Base-by-base conservation (phyloP, 2,888 invertebrate genomes). In the Pocota personata region DNA sequence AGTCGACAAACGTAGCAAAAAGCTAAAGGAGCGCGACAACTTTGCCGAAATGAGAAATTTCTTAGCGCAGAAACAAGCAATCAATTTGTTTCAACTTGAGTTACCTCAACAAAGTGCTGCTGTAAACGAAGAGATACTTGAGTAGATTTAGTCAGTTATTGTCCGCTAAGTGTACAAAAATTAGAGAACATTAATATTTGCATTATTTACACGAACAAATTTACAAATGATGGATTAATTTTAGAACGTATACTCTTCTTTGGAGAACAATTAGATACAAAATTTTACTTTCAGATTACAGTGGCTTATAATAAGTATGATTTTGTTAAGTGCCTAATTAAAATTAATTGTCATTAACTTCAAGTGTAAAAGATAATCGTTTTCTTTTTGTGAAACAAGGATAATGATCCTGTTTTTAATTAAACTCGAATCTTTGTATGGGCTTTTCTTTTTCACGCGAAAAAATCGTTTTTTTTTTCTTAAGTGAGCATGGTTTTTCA, bases 1-100 rank as follows among this genome's bases (percentile, higher is more conserved):
- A 67, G 89, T 87, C 60, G 88, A 88, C 55, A 89, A 88, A 2
- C 90, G 89, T n/a, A 89, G 88, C 35, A 90, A 90, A 69, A 89
- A 89, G 37, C 71, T 89, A 14, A 91, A 91, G 67, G 90, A 90
- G 27, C 90, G 89, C 5, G 92, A 92, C 73, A 91, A 91, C 43
- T 92, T 91, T 88, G 90, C 90, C n/a, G 92, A 92, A 88, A 91
- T 91, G 91, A 91, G 92, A 16, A 90, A 91, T 60, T 92, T 92
- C 87, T 88, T 92, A 67, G 91, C 91, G 16, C 90, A 91, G 72
- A 92, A 92, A 79, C 89, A 91, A 76, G 90, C 91, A 16, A 89
- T 92, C 12, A 92, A 91, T 89, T 87, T 92, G 27, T 92, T 92
- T 71, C 75, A 71, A 66, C 50, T 84, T 46, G 79, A 79, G 52